These are phyloP conservation scores for Prunella fulvescens DNA, from an alignment of 2,113 vertebrate genomes.

Conservation along the genomic window DNA sequence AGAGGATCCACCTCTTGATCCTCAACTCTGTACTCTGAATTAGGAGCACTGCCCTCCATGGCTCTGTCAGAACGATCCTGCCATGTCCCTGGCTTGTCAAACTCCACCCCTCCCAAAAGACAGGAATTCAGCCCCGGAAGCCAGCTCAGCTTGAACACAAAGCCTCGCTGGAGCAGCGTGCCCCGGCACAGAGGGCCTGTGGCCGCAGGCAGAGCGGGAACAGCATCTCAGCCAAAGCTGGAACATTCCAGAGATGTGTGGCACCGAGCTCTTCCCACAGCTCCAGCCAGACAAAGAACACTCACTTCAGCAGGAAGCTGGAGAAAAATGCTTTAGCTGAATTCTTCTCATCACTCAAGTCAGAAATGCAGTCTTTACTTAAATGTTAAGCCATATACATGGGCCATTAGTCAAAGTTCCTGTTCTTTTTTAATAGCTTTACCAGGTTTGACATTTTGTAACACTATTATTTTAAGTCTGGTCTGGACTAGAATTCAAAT, in stretches of 20 bases:
- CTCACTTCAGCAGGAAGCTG: background rate
- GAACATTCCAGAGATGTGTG: background rate
- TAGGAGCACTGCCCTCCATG: background rate
- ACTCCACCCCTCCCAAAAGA: background rate
- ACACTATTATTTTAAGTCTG: background rate
- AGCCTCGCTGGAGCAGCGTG: background rate
- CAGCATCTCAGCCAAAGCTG: background rate
- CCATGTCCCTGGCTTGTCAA: background rate
- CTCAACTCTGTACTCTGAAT: fast-evolving
- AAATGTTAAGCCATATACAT: background rate
- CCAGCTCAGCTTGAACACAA: background rate
- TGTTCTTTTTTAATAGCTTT: background rate
- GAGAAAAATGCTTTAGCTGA: background rate
- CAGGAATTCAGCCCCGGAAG: background rate
- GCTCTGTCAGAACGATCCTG: background rate
- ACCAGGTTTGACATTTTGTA: conserved; percentile 22
- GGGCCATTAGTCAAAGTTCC: background rate
- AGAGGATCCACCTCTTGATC: background rate
- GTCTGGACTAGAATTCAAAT: background rate
- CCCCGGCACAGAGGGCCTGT: background rate
- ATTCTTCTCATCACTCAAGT: background rate
- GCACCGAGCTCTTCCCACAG: background rate
- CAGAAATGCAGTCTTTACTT: background rate
- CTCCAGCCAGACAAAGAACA: background rate
- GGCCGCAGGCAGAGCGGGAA: background rate